Base-by-base conservation (phyloP, 2,797 vertebrate species). In the Pogoniulus pusillus region DNA sequence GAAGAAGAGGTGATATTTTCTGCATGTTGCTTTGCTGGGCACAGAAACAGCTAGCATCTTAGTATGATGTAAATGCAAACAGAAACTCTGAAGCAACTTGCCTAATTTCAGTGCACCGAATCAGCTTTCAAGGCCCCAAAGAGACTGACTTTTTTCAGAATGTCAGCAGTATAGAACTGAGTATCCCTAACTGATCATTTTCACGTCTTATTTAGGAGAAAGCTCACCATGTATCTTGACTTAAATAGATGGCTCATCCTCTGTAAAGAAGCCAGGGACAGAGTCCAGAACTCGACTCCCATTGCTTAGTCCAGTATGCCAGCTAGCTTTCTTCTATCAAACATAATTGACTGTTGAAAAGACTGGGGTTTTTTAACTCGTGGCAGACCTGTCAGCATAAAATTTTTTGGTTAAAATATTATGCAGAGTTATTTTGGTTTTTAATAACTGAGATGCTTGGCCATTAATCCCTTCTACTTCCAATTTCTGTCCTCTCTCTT, bases 301-400 rank as follows among this genome's bases (percentile, higher is more conserved):
- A 75, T 66, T 90, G 72, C 90, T 92, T 65, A 83, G 79, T 90
- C 86, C 93, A 87, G 53, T 63, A 85, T 30, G 53, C 73, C 79
- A 78, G 88, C 91, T 19, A 85, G 41, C 37, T 88, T 92, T 82
- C 83, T 80, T 96, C 88, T 94, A 94, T 92, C 88, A 91, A 91
- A 80, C 79, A 88, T 86, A 96, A 96, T 77, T 70, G 91, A 95
- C 91, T 95, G 85, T 84, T 96, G 94, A 94, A 97, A 96, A 94
- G 81, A 91, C 63, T 93, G 78, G 75, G 66, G 18, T 4, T 69
- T 91, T 96, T 95, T 85, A 96, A 94, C 71, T 94, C 71, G 86
- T 78, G 58, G 83, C 70, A 95, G 82, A 86, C 70, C 82, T 93
- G 16, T 86, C 95, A 94, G 92, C 87, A 92, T 85, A 90, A 74